phyloP scores from a whole-genome alignment of 1,140 invertebrate species.

The Lasioglossum albipes region DNA sequence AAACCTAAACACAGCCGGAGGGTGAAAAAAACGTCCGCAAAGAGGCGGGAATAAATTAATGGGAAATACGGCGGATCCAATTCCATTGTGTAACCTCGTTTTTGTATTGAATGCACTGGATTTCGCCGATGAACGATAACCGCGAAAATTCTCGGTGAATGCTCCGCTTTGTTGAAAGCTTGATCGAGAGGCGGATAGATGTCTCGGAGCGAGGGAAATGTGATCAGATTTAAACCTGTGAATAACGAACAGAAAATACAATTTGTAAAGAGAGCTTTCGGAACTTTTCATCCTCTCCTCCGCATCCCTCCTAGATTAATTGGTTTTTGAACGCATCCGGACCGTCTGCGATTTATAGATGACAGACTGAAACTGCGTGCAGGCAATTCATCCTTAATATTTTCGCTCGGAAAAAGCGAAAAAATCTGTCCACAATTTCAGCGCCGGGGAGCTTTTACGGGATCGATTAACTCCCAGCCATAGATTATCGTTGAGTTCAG shows the following conservation, averaged over 20 bases:
- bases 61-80: not conserved
- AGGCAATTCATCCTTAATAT: too few relatives aligned
- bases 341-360: too few relatives aligned
- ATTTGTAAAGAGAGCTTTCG: too few relatives aligned
- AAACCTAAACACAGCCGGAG: not conserved
- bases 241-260: not conserved
- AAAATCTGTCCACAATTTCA: too few relatives aligned
- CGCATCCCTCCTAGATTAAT: too few relatives aligned
- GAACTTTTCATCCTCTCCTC: too few relatives aligned
- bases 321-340: too few relatives aligned
- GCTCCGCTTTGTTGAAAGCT: not conserved
- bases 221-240: not conserved
- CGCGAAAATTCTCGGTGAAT: not conserved
- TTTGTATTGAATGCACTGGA: not conserved
- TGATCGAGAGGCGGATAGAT: not conserved
- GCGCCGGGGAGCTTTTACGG: too few relatives aligned
- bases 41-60: not conserved
- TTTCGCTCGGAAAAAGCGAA: too few relatives aligned
- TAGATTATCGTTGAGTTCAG: too few relatives aligned
- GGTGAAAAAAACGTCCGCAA: not conserved
- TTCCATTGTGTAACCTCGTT: not conserved
- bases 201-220: not conserved
- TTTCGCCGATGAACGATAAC: not conserved
- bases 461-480: too few relatives aligned
- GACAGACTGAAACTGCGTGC: too few relatives aligned